These are phyloP conservation scores for Gymnocephalus cernua DNA, from an alignment of 2,113 vertebrate species.

Conservation along the genomic window DNA sequence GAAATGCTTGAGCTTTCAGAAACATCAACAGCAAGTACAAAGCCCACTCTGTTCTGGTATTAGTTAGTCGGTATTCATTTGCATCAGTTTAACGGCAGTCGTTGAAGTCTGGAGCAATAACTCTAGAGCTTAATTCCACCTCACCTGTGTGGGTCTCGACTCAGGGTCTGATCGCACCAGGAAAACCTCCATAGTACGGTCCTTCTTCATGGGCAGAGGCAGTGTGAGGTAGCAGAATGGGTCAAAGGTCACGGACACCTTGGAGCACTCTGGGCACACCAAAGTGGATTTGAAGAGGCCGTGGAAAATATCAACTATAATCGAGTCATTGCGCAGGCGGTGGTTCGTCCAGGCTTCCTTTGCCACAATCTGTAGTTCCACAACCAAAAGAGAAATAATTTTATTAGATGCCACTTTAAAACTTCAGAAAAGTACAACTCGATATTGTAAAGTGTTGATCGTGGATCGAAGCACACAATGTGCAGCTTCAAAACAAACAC, in stretches of 20 bases:
- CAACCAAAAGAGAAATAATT: background rate
- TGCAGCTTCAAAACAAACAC: background rate
- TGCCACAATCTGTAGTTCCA: slow-evolving; percentile 87
- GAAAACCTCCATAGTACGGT: slow-evolving; percentile 91
- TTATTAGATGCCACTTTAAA: background rate
- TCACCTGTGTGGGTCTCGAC: slow-evolving; percentile 92
- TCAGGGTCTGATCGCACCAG: slow-evolving; percentile 91
- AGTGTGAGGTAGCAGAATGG: slow-evolving; percentile 95
- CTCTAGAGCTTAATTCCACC: background rate
- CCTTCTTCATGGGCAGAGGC: slow-evolving; percentile 93
- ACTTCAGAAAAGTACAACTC: background rate
- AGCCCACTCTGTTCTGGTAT: background rate
- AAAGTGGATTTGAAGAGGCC: slow-evolving; percentile 94
- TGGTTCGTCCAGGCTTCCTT: slow-evolving; percentile 94
- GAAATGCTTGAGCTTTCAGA: background rate
- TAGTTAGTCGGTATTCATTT: background rate
- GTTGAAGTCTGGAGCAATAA: background rate
- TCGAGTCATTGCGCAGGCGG: slow-evolving; percentile 90
- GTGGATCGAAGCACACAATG: background rate
- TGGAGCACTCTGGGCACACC: slow-evolving; percentile 92
- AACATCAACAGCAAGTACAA: background rate
- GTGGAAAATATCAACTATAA: slow-evolving; percentile 94
- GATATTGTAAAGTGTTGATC: background rate
- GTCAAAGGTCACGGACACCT: slow-evolving; percentile 93
- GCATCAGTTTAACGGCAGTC: background rate